Conservation (phyloP, 2,888 invertebrate genomes). For the Tribolium freemani region DNA sequence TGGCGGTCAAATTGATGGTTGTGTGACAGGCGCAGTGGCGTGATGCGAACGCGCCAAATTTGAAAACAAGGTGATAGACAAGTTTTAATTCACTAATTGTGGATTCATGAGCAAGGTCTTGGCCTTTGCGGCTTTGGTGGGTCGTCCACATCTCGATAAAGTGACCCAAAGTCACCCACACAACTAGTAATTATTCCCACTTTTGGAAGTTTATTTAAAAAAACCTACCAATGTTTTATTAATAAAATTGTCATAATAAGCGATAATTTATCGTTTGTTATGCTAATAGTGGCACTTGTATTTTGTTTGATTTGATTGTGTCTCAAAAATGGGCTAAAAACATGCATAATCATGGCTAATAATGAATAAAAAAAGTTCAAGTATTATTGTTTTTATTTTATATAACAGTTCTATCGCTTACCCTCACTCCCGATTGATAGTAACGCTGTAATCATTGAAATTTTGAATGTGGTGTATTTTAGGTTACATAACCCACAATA, state of each 20-base stretch:
- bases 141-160: not conserved
- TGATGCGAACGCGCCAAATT: constrained; percentile 12
- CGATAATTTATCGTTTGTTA: too few species aligned
- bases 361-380: not conserved
- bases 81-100: not conserved
- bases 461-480: not conserved
- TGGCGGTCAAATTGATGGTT: constrained; percentile 58
- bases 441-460: not conserved
- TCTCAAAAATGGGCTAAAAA: not conserved
- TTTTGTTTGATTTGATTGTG: not conserved
- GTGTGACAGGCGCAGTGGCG: constrained; percentile 41
- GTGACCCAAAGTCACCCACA: not conserved
- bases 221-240: too few species aligned
- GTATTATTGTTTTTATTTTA: too few species aligned
- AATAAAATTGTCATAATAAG: too few species aligned
- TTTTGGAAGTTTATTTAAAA: not conserved
- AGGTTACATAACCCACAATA: not conserved
- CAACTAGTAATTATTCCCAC: not conserved
- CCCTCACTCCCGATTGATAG: not conserved
- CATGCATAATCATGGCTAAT: not conserved
- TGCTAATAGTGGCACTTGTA: too few species aligned
- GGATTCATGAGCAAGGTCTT: not conserved
- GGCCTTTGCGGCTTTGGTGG: not conserved
- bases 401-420: not conserved
- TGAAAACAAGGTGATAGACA: not conserved